Evolutionary conservation across 30 jellyfish, hydroid and myxozoan genomes (phyloP), one percentile per base, ranked within the genome.

Genomic region (Cassiopea xamachana): DNA sequence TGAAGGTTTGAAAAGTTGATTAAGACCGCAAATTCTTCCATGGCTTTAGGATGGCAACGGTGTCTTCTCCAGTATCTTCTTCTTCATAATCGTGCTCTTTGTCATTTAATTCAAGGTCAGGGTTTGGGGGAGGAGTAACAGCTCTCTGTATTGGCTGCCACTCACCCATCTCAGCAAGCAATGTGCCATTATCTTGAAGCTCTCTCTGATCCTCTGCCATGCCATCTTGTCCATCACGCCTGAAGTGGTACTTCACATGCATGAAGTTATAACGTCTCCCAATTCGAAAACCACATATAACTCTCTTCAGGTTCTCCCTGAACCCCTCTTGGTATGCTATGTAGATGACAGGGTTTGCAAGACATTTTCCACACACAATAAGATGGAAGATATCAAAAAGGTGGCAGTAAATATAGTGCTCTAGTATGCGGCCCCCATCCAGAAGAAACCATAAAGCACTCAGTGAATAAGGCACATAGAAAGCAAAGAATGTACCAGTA

Each of bases 31-130:
- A n/a, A 75, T 79, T 88, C 67, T 71, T 79, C 90, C 90, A 88
- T 6, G 90, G 90, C 43, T 83, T 81, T 14, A 88, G 81, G 58
- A 88, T 88, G 9, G 90, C 95, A 79, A 75, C 83, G 17, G 16
- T 79, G 48, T 87, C 85, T 3, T 87, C 94, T 15, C 80, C 75
- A 8, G 46, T 87, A 12, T 88, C 89, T 1, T 78, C 90, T 47
- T 79, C 90, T 48, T 88, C 95, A 79, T 88, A 88, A 79, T 88
- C 95, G 46, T 88, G 95, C 9, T 88, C 95, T 68, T 69, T 88
- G 47, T 88, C 95, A 69, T 88, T 79, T 50, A 88, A 70, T 50
- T 49, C 84, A 1, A 82, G 46, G 46, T 88, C 82, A 59, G 92
- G 85, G 45, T 84, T 45, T 15, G 85, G 92, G 77, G 85, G 85